Evolutionary conservation across 2,888 invertebrate species (phyloP).

Genomic region (Polymixis flavicincta): DNA sequence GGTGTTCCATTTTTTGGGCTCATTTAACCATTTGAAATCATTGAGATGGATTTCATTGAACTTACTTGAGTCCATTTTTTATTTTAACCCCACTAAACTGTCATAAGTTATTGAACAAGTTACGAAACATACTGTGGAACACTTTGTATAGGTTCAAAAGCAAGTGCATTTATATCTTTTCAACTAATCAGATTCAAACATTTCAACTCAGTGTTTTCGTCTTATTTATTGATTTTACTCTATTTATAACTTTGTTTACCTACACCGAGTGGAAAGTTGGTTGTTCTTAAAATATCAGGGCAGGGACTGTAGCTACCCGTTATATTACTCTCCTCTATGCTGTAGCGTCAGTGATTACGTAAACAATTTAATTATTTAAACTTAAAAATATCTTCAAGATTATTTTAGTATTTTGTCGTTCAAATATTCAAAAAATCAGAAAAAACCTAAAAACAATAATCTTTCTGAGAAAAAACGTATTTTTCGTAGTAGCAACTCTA

Average conservation of each 20-base stretch:
- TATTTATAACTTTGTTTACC: conserved; percentile 15
- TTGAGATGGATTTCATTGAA: conserved; percentile 50
- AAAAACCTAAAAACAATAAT: no score
- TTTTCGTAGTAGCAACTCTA: conserved; percentile 55
- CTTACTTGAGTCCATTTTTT: conserved; percentile 54
- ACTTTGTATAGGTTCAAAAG: background rate
- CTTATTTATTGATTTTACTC: conserved; percentile 7
- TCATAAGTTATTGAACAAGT: background rate
- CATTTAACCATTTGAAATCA: conserved; percentile 81
- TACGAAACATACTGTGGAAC: background rate
- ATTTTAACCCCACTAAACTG: background rate
- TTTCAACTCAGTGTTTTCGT: conserved; percentile 4
- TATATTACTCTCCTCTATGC: no score
- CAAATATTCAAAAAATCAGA: no score
- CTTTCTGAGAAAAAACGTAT: background rate
- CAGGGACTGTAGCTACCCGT: no score
- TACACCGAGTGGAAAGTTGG: background rate
- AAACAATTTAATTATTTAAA: background rate
- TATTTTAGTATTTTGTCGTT: no score
- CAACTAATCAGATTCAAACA: conserved; percentile 4
- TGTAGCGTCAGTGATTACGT: conserved; percentile 32
- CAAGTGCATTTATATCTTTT: conserved; percentile 42
- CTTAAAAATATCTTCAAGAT: background rate
- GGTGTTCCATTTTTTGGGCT: conserved; percentile 76
- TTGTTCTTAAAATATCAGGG: no score